Percentiles rank a stretch among this genome's conserved stretches.
Conservation (phyloP, 1,140 invertebrate genomes). For the Pygmarrhopalites habei region DNA sequence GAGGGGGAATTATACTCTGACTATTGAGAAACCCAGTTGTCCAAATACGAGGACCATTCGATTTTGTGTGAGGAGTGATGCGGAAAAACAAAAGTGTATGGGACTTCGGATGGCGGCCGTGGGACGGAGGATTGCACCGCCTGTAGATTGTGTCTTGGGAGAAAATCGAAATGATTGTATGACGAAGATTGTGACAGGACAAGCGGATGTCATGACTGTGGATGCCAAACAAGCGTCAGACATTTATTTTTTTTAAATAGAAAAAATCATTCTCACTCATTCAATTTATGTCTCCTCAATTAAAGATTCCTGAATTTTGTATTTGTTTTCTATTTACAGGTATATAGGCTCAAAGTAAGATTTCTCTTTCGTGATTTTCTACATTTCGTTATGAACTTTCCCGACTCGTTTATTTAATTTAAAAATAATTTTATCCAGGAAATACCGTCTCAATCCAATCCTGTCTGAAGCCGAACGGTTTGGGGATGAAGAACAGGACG, state of each 20-base stretch:
- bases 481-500: constrained; percentile 39
- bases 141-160: constrained; percentile 35
- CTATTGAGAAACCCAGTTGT: constrained; percentile 38
- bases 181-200: constrained; percentile 33
- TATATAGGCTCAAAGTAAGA: too few relatives aligned
- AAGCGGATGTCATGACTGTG: constrained; percentile 36
- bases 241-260: too few relatives aligned
- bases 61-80: constrained; percentile 34
- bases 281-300: too few relatives aligned
- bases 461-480: constrained; percentile 37
- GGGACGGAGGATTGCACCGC: constrained; percentile 33
- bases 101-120: constrained; percentile 26
- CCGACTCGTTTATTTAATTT: too few relatives aligned
- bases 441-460: constrained; percentile 32
- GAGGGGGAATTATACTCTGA: constrained; percentile 36
- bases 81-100: constrained; percentile 35
- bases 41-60: constrained; percentile 30
- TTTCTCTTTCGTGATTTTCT: too few relatives aligned
- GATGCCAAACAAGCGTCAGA: constrained; percentile 34
- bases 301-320: too few relatives aligned
- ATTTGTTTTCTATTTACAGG: too few relatives aligned
- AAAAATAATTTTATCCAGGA: too few relatives aligned
- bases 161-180: constrained; percentile 35
- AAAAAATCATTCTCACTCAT: too few relatives aligned
- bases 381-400: too few relatives aligned